Base-by-base conservation (phyloP, 1,140 invertebrate species). In the Drosophila orena region DNA sequence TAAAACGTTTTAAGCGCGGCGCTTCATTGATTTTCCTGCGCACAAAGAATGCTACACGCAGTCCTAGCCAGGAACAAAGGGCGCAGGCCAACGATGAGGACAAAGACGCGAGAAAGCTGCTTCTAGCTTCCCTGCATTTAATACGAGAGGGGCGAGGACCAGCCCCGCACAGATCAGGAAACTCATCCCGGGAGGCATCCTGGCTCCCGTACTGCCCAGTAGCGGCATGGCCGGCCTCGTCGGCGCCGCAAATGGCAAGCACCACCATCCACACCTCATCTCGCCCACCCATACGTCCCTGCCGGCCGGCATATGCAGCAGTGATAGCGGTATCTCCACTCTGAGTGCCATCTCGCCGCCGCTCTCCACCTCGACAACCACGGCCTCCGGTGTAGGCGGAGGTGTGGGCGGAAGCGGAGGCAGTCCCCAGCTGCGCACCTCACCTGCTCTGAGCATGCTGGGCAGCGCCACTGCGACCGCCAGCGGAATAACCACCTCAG, bases 171-270 rank as follows among this genome's bases (percentile, higher is more conserved):
- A 17, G 50, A 52, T 24, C 34, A 68, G 40, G 46, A 57, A 46
- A 38, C 43, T 59, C 38, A 43, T 11, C 22, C 54, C 15, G 38
- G 47, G 30, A 46, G 62, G 55, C 81, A 91, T 78, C 66, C 90
- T 91, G 90, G 90, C 90, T 72, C 90, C 90, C 43, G 90, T 91
- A 64, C 52, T 91, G 59, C 90, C 90, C 55, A 91, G 85, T 43
- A 77, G 78, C 75, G 74, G 85, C 77, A 65, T 89, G 61, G 70
- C 89, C 85, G 76, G 84, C 50, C 72, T 84, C 35, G 62, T 88
- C 22, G 72, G 72, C 57, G 73, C 62, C 64, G 62, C 58, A 59
- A 64, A 72, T 53, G 65, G 76, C 50, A 72, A 76, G 42, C 76
- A 89, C 54, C 79, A 89, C 59, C 85, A 88, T 14, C 37, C 59